A percentile compares a stretch with the other conserved stretches of the same genome.
phyloP scores from a whole-genome alignment of 2,797 vertebrate genomes.

The Pangasius larnaudii region DNA sequence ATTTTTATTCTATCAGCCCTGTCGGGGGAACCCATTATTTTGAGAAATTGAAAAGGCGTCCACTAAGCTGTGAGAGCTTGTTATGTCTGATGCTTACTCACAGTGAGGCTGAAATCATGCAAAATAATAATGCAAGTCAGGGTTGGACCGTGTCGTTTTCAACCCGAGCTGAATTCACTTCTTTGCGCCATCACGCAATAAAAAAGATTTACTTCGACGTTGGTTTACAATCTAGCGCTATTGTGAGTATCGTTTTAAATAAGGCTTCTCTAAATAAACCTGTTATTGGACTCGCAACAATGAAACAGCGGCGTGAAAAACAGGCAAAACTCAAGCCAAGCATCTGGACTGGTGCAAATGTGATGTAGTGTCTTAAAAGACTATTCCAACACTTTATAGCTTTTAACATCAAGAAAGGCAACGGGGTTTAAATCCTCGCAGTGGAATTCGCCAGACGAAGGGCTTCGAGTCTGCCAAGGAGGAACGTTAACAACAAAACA shows the following conservation, averaged over 20 bases:
- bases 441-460: slow-evolving; percentile 24
- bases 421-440: slow-evolving; percentile 22
- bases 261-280: slow-evolving; percentile 3
- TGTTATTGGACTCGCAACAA: slow-evolving; percentile 2
- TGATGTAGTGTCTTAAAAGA: slow-evolving; percentile 34
- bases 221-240: neutral
- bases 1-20: neutral
- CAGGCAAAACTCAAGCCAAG: slow-evolving; percentile 16
- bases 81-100: neutral
- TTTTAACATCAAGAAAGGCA: slow-evolving; percentile 26
- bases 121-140: neutral
- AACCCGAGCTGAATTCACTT: neutral
- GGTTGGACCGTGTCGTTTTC: neutral
- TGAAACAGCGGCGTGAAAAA: slow-evolving; percentile 32
- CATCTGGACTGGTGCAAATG: slow-evolving; percentile 27
- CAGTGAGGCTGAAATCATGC: neutral
- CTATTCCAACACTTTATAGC: slow-evolving; percentile 36
- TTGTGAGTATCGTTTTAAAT: neutral
- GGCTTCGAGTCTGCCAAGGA: slow-evolving; percentile 12
- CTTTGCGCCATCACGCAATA: neutral
- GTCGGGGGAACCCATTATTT: neutral
- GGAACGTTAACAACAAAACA: slow-evolving; percentile 46
- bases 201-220: neutral
- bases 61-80: neutral
- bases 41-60: neutral